phyloP scores from a whole-genome alignment of 2,888 invertebrate genomes.

The Tuberolachnus salignus region DNA sequence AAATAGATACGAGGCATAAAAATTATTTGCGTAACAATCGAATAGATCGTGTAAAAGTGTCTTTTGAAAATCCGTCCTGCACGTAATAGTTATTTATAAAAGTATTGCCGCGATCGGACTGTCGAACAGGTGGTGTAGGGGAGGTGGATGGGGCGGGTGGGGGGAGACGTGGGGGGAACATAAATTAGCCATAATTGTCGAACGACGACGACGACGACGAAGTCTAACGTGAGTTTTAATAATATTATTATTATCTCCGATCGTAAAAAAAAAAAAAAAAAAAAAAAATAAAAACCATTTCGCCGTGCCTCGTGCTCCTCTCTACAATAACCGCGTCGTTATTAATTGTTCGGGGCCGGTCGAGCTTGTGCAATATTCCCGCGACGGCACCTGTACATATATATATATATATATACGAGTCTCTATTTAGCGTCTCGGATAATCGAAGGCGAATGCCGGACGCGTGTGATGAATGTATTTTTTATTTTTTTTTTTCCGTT shows the following conservation, averaged over 20 bases:
- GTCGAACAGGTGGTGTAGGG: too few species aligned
- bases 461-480: background rate
- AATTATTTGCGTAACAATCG: background rate
- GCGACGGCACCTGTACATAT: background rate
- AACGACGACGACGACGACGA: background rate
- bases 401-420: background rate
- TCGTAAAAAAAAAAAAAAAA: conserved; percentile 14
- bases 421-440: background rate
- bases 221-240: background rate
- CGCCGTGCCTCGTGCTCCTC: background rate
- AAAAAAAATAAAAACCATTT: background rate
- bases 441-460: background rate
- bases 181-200: conserved; percentile 6
- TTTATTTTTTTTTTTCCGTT: background rate
- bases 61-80: too few species aligned
- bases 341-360: too few species aligned
- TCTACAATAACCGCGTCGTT: background rate
- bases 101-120: too few species aligned
- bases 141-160: too few species aligned
- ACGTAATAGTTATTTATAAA: too few species aligned
- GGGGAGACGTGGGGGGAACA: background rate
- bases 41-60: background rate
- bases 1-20: too few species aligned
- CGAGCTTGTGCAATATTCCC: too few species aligned
- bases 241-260: conserved; percentile 14